A percentile compares a stretch with the other conserved stretches of the same genome.
Evolutionary conservation across 2,888 invertebrate species (phyloP).

Genomic region (Bruchidius siliquastri): DNA sequence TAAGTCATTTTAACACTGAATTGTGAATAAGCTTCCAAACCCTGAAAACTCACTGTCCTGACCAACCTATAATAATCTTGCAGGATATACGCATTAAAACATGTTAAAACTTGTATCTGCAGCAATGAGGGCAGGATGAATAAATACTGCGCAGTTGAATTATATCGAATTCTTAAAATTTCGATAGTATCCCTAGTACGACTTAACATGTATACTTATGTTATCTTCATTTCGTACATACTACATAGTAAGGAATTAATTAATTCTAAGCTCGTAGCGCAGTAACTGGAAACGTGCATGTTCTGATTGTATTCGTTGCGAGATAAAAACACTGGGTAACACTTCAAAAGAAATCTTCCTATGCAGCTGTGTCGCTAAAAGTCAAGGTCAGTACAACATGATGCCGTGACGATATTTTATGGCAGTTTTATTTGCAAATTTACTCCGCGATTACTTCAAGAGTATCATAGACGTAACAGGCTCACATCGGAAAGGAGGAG

Average conservation of each 20-base stretch:
- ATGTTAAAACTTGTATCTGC: neutral
- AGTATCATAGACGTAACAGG: neutral
- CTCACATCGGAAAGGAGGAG: neutral
- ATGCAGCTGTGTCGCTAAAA: conserved; percentile 17
- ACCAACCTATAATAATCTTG: too few relatives aligned
- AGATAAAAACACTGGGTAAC: neutral
- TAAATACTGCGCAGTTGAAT: neutral
- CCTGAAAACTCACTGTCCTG: too few relatives aligned
- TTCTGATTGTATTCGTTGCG: neutral
- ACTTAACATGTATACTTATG: neutral
- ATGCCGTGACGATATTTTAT: conserved; percentile 1
- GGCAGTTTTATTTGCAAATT: conserved; percentile 3
- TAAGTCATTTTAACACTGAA: too few relatives aligned
- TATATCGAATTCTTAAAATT: neutral
- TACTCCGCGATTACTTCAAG: neutral
- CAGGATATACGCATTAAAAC: neutral
- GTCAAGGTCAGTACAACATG: conserved; percentile 15
- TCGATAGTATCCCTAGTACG: neutral
- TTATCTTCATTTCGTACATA: neutral
- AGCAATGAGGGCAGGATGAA: neutral
- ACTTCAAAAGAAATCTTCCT: conserved; percentile 9
- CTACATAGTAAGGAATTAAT: neutral
- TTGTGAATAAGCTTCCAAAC: too few relatives aligned
- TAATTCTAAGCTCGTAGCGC: neutral
- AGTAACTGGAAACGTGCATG: neutral